phyloP scores from a whole-genome alignment of 2,797 vertebrate genomes.

The Myotis myotis region DNA sequence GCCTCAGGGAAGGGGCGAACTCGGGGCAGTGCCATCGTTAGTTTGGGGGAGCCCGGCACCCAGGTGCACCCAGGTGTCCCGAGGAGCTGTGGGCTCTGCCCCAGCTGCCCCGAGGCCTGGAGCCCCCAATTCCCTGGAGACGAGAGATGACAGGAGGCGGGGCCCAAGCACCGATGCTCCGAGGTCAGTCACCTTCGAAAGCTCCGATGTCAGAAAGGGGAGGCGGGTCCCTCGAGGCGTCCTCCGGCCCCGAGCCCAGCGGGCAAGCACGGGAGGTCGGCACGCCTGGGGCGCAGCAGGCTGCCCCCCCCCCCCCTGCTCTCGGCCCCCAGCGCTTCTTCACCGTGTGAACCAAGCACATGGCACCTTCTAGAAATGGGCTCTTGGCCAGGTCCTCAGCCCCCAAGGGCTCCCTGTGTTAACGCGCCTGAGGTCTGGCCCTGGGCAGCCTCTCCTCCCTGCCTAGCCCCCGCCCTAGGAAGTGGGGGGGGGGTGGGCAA shows the following conservation, averaged over 20 bases:
- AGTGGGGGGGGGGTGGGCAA: too few species aligned
- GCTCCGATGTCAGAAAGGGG: neutral
- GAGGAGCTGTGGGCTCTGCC: accelerated
- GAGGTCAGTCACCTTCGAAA: neutral
- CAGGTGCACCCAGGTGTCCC: neutral
- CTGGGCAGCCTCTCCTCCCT: slow-evolving; percentile 15
- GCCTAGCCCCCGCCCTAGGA: neutral
- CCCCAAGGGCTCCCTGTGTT: neutral
- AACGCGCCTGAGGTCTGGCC: accelerated
- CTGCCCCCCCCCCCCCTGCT: accelerated
- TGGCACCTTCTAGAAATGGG: neutral
- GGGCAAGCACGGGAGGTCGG: accelerated
- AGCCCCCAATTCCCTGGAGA: accelerated
- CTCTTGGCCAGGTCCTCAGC: neutral
- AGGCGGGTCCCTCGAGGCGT: accelerated
- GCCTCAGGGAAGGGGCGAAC: neutral
- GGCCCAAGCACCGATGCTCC: accelerated
- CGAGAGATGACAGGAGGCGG: accelerated
- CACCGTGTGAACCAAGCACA: too few species aligned
- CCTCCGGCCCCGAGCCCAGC: accelerated
- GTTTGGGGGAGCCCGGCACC: neutral
- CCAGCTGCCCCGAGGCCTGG: too few species aligned
- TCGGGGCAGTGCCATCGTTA: accelerated
- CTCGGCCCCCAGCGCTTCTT: accelerated
- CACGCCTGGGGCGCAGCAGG: accelerated